Evolutionary conservation across 1,140 invertebrate genomes (phyloP).

Genomic region (Brachionus angularis): DNA sequence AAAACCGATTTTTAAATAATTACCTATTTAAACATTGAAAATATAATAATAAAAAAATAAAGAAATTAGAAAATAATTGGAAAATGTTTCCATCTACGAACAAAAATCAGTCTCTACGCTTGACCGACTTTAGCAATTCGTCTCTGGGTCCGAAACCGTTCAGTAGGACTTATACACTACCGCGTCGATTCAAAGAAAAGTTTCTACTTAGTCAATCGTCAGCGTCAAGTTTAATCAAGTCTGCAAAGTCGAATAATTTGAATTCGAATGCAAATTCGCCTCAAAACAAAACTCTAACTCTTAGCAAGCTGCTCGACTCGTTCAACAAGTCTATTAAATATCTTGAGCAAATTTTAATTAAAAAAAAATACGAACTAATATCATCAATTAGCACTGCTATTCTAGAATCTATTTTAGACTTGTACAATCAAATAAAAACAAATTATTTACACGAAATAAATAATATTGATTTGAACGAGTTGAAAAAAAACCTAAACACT

Average conservation of each 20-base stretch:
- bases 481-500: background rate
- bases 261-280: too few relatives aligned
- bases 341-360: background rate
- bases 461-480: background rate
- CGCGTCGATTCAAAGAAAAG: constrained; percentile 29
- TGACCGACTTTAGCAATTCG: background rate
- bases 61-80: too few relatives aligned
- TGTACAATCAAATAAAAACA: constrained; percentile 20
- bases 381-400: constrained; percentile 29
- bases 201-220: constrained; percentile 16
- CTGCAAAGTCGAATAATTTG: too few relatives aligned
- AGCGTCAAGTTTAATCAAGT: background rate
- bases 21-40: too few relatives aligned
- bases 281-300: background rate
- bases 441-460: too few relatives aligned
- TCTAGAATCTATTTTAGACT: constrained; percentile 7
- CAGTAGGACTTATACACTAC: constrained; percentile 13
- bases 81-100: too few relatives aligned
- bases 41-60: too few relatives aligned
- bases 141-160: background rate
- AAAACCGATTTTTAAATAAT: too few relatives aligned
- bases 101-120: constrained; percentile 8
- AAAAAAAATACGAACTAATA: constrained; percentile 29
- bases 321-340: constrained; percentile 6
- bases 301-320: constrained; percentile 5